Evolutionary conservation across 2,797 vertebrate genomes (phyloP), one percentile per base, ranked within the genome.

Genomic region (Tragopan temminckii): DNA sequence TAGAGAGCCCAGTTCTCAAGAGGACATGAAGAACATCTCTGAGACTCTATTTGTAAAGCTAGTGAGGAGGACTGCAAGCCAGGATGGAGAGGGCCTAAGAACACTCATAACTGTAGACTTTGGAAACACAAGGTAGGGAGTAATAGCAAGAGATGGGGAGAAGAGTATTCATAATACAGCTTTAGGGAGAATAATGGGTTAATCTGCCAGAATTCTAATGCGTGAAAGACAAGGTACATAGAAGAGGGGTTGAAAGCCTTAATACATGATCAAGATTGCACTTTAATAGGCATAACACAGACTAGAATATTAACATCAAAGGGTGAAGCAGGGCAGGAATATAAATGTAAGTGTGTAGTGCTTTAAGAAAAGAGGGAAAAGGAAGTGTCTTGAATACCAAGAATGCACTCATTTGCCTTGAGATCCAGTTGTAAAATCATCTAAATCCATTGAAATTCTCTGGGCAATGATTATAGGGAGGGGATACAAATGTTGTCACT

Each of bases 401-500:
- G 67, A 36, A 45, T 0, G 9, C 5, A 3, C 18, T 20, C 1
- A 0, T 19, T 42, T 31, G 20, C 46, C 46, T 55, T 17, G 31
- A 66, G 29, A n/a, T 74, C 27, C 35, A 27, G 40, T 38, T 33
- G 45, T 8, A 53, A 59, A 53, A 31, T 15, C 64, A 53, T 38
- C 67, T 0, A 16, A 14, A 58, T 45, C 77, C 66, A 70, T 2
- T 25, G 52, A 67, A 67, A 78, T 66, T 66, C 42, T 38, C 52
- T 2, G 1, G 29, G 57, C 25, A 40, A 45, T 2, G 40, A 62
- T 61, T 20, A 48, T 8, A 43, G 24, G 72, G 83, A 50, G 46
- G 19, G 59, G 58, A 13, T 24, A 75, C 35, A 38, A 87, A 64
- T 1, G 6, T 13, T 53, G 55, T 46, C 53, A 16, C 25, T 58